Evolutionary conservation across 53 echinoderm and acorn worm species (phyloP), one percentile per base, ranked within the genome.

Genomic region (Paracentrotus lividus): DNA sequence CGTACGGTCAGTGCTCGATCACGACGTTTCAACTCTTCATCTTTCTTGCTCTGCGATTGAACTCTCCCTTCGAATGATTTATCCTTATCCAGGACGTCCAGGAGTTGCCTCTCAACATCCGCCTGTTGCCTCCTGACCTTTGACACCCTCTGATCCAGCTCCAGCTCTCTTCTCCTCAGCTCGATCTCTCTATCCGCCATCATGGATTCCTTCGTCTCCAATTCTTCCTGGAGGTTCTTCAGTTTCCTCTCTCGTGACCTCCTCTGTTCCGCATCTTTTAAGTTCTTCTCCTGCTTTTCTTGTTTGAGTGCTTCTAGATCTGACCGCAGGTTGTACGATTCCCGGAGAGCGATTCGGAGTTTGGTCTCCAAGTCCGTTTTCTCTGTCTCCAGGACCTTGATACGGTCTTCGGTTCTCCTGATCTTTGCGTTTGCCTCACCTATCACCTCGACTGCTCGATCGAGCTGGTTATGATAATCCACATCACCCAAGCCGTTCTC

Each of bases 181-280:
- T 91, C 91, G 38, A 91, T 91, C 91, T 91, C 91, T 55, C 91
- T 91, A 38, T 52, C 54, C 1, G 91, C 91, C 91, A 91, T 91
- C 91, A 91, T 52, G 55, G 91, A 91, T n/a, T 91, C 91, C 54
- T 91, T 91, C 7, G 47, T 75, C 49, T 91, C 91, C 52, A 91
- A 27, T 38, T 91, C 91, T 34, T 91, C 75, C 56, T 91, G 91
- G 6, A 91, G 76, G 14, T 14, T 52, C 91, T 52, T 72, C 8
- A 91, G 91, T 55, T 91, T 36, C 21, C 76, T 51, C 76, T 91
- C 91, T n/a, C 75, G 76, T 2, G 72, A 33, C 52, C 36, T 45
- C 21, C 54, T 29, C 40, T 31, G 49, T 38, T 49, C 38, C 10
- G 24, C 53, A 33, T 75, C 75, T 77, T 52, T 91, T 2, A 21